phyloP scores from a whole-genome alignment of 2,113 vertebrate species.

The Rhea americana region DNA sequence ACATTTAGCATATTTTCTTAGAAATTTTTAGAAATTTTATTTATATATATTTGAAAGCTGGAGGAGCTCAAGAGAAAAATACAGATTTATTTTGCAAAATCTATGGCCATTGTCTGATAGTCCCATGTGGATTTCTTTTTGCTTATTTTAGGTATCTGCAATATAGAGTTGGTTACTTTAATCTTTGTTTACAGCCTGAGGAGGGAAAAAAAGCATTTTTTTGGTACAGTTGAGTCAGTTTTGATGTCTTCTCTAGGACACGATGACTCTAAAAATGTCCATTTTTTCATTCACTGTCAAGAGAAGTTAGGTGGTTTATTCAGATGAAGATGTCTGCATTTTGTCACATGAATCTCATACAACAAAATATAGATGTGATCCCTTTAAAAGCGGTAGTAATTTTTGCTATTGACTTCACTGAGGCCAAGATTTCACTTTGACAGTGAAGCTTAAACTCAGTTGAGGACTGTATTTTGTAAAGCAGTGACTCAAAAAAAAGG shows the following conservation, averaged over 20 bases:
- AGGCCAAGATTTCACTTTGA: not conserved
- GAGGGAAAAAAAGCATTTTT: not conserved
- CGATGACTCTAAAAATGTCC: not conserved
- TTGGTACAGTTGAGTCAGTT: slow-evolving; percentile 16
- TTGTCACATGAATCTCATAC: not conserved
- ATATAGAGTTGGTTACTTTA: slow-evolving; percentile 51
- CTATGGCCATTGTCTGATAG: not conserved
- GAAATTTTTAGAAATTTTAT: not conserved
- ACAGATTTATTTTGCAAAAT: not conserved
- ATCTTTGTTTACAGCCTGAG: slow-evolving; percentile 37
- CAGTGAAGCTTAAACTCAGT: not conserved
- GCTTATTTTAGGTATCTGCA: slow-evolving; percentile 46
- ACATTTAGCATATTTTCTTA: not conserved
- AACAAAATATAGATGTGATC: not conserved
- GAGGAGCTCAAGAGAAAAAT: not conserved
- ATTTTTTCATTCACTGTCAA: not conserved
- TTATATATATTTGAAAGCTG: not conserved
- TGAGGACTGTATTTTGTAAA: not conserved
- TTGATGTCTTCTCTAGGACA: not conserved
- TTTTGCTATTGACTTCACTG: not conserved
- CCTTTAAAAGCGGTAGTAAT: not conserved
- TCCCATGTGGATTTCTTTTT: slow-evolving; percentile 31
- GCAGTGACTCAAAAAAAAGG: not conserved
- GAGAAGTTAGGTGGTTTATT: not conserved
- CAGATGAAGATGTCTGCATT: not conserved